Conservation (phyloP, 2,797 vertebrate species). For the Toxotes lorentzi region DNA sequence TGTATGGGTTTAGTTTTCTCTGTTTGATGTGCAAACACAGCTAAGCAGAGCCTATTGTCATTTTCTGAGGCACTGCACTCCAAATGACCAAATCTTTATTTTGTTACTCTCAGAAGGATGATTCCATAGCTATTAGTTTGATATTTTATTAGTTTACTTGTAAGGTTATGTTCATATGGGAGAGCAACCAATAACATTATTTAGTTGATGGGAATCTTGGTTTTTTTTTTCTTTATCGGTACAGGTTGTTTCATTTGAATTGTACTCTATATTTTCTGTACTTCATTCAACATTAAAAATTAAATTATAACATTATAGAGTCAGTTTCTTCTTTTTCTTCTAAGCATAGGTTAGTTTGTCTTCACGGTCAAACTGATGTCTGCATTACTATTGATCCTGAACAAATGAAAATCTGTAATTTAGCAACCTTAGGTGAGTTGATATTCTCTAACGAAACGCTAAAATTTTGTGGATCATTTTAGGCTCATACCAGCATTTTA, state of each 20-base stretch:
- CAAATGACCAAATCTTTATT: constrained; percentile 89
- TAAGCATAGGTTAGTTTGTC: not conserved
- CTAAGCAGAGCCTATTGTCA: constrained; percentile 74
- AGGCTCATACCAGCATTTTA: no score
- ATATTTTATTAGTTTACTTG: constrained; percentile 86
- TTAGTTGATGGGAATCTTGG: constrained; percentile 83
- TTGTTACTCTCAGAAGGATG: constrained; percentile 84
- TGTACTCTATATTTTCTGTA: constrained; percentile 94
- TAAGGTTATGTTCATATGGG: constrained; percentile 84
- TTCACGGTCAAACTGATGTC: not conserved
- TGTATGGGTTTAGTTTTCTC: constrained; percentile 61
- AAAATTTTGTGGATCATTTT: no score
- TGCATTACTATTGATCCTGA: not conserved
- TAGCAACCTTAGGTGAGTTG: no score
- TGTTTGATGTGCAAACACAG: constrained; percentile 76
- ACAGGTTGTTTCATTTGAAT: constrained; percentile 89
- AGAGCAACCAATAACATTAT: constrained; percentile 84
- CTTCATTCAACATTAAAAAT: constrained; percentile 92
- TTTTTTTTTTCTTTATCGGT: constrained; percentile 82
- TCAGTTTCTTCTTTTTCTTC: not conserved
- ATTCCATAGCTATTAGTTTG: constrained; percentile 81
- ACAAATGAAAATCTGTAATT: not conserved
- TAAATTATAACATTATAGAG: constrained; percentile 84
- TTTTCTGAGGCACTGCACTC: constrained; percentile 76
- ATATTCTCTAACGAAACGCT: no score